Evolutionary conservation across 2,888 invertebrate genomes (phyloP).

Genomic region (Selenia dentaria): DNA sequence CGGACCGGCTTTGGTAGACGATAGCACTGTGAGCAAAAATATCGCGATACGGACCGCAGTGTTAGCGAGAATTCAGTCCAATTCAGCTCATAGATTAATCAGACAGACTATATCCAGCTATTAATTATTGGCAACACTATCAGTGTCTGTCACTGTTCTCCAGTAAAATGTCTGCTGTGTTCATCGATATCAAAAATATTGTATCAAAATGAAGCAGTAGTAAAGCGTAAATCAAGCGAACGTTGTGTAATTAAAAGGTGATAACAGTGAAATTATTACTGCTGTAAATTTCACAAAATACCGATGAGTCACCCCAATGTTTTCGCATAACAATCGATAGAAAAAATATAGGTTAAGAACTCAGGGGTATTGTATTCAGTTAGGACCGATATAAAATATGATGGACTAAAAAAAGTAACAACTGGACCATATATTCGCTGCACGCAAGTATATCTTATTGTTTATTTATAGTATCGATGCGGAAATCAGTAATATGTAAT

Average conservation of each 20-base stretch:
- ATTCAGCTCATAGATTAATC: no score
- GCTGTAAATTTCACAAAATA: constrained; percentile 50
- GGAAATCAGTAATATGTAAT: constrained; percentile 78
- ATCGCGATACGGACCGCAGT: no score
- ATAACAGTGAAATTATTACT: constrained; percentile 51
- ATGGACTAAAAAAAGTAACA: constrained; percentile 60
- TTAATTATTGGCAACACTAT: no score
- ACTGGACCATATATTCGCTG: constrained; percentile 55
- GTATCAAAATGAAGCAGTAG: constrained; percentile 64
- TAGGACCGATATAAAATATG: constrained; percentile 64
- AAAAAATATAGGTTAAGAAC: constrained; percentile 82
- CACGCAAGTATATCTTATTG: constrained; percentile 68
- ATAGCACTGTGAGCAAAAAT: no score
- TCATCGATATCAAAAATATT: no score
- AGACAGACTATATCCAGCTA: no score
- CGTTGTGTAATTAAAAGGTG: constrained; percentile 64
- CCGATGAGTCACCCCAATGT: constrained; percentile 70
- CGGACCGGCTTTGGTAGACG: no score
- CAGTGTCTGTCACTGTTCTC: no score
- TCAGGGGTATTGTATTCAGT: constrained; percentile 70
- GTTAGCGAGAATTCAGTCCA: no score
- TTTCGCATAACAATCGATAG: constrained; percentile 84
- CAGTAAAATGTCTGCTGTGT: constrained; percentile 78
- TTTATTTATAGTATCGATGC: constrained; percentile 78
- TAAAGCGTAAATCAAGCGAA: constrained; percentile 55